phyloP scores from a whole-genome alignment of 2,797 vertebrate genomes.

The Darevskia nairensis region DNA sequence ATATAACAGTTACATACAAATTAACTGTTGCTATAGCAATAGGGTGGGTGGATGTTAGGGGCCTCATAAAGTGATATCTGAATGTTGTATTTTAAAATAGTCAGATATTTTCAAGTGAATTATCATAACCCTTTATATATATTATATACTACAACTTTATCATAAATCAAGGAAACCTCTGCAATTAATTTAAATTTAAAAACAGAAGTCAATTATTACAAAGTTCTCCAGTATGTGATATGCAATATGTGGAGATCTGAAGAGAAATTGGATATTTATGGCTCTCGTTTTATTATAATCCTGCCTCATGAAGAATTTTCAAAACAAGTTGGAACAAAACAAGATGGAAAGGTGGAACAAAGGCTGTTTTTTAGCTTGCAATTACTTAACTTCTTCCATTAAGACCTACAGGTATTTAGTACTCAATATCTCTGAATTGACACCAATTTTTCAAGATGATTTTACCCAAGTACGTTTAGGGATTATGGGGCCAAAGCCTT shows the following conservation, averaged over 20 bases:
- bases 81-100: constrained; percentile 26
- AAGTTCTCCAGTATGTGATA: not conserved
- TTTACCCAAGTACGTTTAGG: not conserved
- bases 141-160: not conserved
- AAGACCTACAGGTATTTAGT: not conserved
- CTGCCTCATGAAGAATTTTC: not conserved
- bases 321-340: not conserved
- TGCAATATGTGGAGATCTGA: not conserved
- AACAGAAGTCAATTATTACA: not conserved
- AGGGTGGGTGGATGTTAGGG: constrained; percentile 12
- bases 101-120: no score
- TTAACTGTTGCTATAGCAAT: constrained; percentile 29
- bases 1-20: constrained; percentile 31
- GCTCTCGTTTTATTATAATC: not conserved
- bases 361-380: not conserved
- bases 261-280: not conserved
- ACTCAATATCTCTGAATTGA: not conserved
- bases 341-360: not conserved
- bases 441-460: not conserved
- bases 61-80: constrained; percentile 15
- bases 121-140: not conserved
- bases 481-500: not conserved
- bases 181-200: not conserved
- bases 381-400: not conserved
- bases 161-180: not conserved